Evolutionary conservation across 2,797 vertebrate species (phyloP).

Genomic region (Bucorvus abyssinicus): DNA sequence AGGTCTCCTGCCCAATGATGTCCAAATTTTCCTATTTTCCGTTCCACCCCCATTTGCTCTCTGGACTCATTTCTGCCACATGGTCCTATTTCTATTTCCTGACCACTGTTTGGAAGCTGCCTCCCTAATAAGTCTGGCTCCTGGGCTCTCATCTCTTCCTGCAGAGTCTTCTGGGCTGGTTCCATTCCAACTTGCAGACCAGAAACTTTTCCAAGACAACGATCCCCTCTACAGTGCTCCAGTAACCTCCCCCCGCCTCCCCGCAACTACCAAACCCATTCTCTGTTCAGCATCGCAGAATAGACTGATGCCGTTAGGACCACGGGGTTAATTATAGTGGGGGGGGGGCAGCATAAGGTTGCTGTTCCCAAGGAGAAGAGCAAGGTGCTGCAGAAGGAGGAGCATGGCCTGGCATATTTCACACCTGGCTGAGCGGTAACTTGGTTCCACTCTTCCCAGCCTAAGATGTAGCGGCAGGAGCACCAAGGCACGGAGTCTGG

Average conservation of each 20-base stretch:
- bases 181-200: background rate
- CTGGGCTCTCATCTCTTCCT: background rate
- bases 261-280: background rate
- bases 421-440: background rate
- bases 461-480: background rate
- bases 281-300: background rate
- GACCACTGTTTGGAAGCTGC: background rate
- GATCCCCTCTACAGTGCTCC: background rate
- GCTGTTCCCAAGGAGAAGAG: background rate
- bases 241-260: background rate
- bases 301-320: background rate
- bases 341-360: background rate
- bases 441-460: background rate
- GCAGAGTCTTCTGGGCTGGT: background rate
- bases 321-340: background rate
- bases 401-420: background rate
- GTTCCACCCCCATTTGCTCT: background rate
- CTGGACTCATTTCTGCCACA: background rate
- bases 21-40: background rate
- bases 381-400: background rate
- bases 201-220: slow-evolving; percentile 1
- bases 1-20: background rate
- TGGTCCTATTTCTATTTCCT: slow-evolving; percentile 5
- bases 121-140: background rate
- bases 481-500: background rate